A percentile compares a stretch with the other conserved stretches of the same genome.
phyloP scores from a whole-genome alignment of 2,113 vertebrate genomes.

The Poeciliopsis prolifica region DNA sequence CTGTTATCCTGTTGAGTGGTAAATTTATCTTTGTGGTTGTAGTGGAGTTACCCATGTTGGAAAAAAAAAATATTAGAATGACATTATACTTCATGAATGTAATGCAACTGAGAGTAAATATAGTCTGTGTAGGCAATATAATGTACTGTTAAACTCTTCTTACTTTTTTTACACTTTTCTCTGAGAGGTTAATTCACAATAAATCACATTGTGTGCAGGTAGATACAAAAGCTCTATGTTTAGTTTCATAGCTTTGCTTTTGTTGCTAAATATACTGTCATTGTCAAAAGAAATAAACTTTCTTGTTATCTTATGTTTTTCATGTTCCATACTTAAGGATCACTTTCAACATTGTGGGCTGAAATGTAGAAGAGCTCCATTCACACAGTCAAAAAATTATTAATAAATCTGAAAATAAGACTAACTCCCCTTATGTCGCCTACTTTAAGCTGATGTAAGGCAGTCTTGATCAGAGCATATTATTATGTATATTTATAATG shows the following conservation, averaged over 20 bases:
- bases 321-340: background rate
- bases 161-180: too few relatives aligned
- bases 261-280: too few relatives aligned
- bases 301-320: background rate
- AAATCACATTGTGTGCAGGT: too few relatives aligned
- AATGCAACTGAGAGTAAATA: background rate
- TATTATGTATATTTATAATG: too few relatives aligned
- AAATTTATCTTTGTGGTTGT: constrained; percentile 7
- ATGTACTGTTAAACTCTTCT: background rate
- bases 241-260: too few relatives aligned
- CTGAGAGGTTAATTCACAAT: too few relatives aligned
- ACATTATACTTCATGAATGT: background rate
- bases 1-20: constrained; percentile 2
- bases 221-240: too few relatives aligned
- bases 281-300: background rate
- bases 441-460: background rate
- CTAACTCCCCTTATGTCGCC: background rate
- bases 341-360: background rate
- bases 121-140: background rate
- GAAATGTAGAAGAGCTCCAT: background rate
- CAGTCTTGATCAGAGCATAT: too few relatives aligned
- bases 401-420: background rate
- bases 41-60: background rate
- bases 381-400: background rate
- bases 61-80: background rate